Evolutionary conservation across 2,888 invertebrate species (phyloP).

Genomic region (Blastobasis adustella): DNA sequence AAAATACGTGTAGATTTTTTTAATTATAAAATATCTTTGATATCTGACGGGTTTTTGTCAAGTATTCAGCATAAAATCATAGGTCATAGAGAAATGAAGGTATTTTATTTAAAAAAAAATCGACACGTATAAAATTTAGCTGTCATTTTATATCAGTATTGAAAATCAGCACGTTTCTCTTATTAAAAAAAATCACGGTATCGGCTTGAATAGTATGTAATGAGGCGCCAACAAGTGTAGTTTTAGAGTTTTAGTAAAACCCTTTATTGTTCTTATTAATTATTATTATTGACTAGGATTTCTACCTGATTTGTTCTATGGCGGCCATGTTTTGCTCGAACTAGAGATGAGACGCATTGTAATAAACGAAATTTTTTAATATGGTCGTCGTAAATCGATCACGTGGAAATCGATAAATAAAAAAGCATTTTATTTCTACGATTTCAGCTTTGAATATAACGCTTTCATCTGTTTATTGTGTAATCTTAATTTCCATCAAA

Average conservation of each 20-base stretch:
- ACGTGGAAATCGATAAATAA: background rate
- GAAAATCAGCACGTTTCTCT: slow-evolving; percentile 33
- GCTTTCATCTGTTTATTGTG: slow-evolving; percentile 9
- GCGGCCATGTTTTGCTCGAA: slow-evolving; percentile 1
- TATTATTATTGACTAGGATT: slow-evolving; percentile 1
- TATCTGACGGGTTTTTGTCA: too few species aligned
- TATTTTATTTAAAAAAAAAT: too few species aligned
- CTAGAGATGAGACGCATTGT: background rate
- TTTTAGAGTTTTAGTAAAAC: slow-evolving; percentile 28
- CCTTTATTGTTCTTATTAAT: slow-evolving; percentile 7
- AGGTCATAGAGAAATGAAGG: too few species aligned
- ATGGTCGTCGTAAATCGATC: slow-evolving; percentile 1
- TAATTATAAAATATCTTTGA: too few species aligned
- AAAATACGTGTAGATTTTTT: too few species aligned
- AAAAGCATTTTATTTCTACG: slow-evolving; percentile 36
- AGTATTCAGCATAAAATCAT: too few species aligned
- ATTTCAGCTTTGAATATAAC: slow-evolving; percentile 47
- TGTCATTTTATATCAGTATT: slow-evolving; percentile 19
- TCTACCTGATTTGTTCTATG: slow-evolving; percentile 1
- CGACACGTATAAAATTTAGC: too few species aligned
- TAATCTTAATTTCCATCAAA: slow-evolving; percentile 28
- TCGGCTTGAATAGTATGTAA: slow-evolving; percentile 21
- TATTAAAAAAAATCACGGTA: slow-evolving; percentile 17
- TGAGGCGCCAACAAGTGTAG: slow-evolving; percentile 31
- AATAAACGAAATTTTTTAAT: background rate